A percentile compares a stretch with the other conserved stretches of the same genome.
These are phyloP conservation scores for Adelognathus sp. DNA, from an alignment of 2,888 invertebrate species.

Conservation along the genomic window DNA sequence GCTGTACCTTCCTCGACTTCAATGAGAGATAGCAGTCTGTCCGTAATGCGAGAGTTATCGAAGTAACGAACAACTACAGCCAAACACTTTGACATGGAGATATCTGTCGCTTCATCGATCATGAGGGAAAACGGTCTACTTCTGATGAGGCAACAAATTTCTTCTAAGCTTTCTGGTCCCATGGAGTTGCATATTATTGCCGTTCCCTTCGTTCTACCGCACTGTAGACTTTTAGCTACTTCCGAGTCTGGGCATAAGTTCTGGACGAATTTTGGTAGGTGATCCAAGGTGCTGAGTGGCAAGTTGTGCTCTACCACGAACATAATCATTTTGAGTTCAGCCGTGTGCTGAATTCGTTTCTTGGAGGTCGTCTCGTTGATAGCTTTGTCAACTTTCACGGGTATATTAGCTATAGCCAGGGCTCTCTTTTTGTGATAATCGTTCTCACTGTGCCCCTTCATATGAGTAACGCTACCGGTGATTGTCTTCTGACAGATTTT, in stretches of 20 bases:
- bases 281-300: constrained; percentile 61
- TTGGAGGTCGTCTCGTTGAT: no score
- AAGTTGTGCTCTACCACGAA: constrained; percentile 63
- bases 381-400: neutral
- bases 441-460: no score
- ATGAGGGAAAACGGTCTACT: constrained; percentile 63
- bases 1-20: neutral
- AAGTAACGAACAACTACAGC: constrained; percentile 31
- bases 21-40: neutral
- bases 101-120: constrained; percentile 65
- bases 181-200: constrained; percentile 49
- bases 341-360: no score
- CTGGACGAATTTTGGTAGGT: constrained; percentile 48
- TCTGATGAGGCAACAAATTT: constrained; percentile 31
- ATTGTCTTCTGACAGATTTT: no score
- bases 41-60: neutral
- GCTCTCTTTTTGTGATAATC: no score
- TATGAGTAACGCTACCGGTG: no score
- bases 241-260: constrained; percentile 50
- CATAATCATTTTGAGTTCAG: constrained; percentile 54
- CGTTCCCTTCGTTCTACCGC: constrained; percentile 47
- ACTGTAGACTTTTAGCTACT: constrained; percentile 59
- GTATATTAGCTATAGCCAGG: no score
- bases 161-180: constrained; percentile 37
- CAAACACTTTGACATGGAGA: constrained; percentile 47